Evolutionary conservation across 2,797 vertebrate species (phyloP).

Genomic region (Falco cherrug): DNA sequence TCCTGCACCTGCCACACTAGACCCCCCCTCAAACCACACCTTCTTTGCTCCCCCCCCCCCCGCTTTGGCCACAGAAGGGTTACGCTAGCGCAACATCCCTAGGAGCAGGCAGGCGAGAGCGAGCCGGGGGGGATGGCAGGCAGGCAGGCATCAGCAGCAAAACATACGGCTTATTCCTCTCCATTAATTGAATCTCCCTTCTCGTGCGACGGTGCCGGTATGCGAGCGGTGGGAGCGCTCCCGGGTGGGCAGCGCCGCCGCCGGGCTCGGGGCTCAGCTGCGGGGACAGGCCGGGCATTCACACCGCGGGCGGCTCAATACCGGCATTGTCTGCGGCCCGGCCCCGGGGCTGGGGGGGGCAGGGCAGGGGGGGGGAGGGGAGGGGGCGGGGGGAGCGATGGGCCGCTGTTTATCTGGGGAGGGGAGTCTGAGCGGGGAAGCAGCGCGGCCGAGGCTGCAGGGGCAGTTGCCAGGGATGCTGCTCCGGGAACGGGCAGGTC

Average conservation of each 20-base stretch:
- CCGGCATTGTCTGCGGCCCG: conserved; percentile 73
- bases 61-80: not conserved
- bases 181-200: not conserved
- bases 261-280: conserved; percentile 77
- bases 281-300: conserved; percentile 78
- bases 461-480: conserved; percentile 34
- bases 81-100: not conserved
- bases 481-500: conserved; percentile 10
- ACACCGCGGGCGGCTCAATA: conserved; percentile 75
- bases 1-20: not conserved
- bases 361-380: conserved; percentile 12
- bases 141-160: not conserved
- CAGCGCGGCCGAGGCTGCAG: not conserved
- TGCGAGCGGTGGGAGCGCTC: conserved; percentile 7
- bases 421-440: not conserved
- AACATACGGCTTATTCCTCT: not conserved
- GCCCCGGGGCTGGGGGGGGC: conserved; percentile 35
- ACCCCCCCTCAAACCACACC: no score
- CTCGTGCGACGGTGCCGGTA: not conserved
- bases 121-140: not conserved
- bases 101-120: not conserved
- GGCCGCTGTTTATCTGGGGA: conserved; percentile 32
- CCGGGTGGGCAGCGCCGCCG: conserved; percentile 66
- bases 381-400: conserved; percentile 1
- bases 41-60: not conserved